phyloP scores from a whole-genome alignment of 2,888 invertebrate genomes.

The Oscheius myriophilus region DNA sequence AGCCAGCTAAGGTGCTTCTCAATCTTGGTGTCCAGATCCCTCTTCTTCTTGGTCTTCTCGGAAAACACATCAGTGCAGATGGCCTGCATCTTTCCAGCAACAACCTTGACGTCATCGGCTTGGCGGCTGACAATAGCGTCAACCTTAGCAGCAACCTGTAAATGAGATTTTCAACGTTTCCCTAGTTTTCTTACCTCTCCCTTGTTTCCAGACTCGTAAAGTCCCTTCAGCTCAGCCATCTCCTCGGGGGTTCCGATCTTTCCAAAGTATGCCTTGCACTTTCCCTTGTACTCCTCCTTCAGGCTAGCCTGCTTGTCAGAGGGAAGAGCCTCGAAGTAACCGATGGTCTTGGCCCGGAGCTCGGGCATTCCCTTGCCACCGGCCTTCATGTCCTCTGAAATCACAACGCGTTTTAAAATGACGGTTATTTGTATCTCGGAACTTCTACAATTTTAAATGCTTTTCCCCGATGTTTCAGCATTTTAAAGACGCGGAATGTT shows the following conservation, averaged over 20 bases:
- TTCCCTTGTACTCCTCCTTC: slow-evolving; percentile 47
- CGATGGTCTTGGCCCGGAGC: slow-evolving; percentile 50
- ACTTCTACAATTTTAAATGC: no score
- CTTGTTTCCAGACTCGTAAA: slow-evolving; percentile 30
- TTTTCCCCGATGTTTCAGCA: no score
- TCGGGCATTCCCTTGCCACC: slow-evolving; percentile 48
- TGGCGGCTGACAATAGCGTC: slow-evolving; percentile 37
- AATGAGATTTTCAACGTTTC: not conserved
- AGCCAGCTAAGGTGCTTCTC: slow-evolving; percentile 55
- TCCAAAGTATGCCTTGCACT: slow-evolving; percentile 45
- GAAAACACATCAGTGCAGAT: slow-evolving; percentile 27
- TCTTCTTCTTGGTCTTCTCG: slow-evolving; percentile 16
- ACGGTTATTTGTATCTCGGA: no score
- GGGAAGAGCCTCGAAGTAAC: slow-evolving; percentile 49
- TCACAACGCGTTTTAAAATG: not conserved
- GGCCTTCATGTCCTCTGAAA: slow-evolving; percentile 36
- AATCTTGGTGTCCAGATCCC: slow-evolving; percentile 31
- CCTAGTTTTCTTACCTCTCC: no score
- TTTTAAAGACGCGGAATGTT: no score
- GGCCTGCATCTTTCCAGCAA: slow-evolving; percentile 40
- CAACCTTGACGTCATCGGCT: slow-evolving; percentile 34
- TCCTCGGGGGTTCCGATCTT: slow-evolving; percentile 39
- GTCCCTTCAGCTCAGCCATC: slow-evolving; percentile 31
- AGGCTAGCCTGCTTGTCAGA: slow-evolving; percentile 36
- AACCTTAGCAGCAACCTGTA: slow-evolving; percentile 30